Base-by-base conservation (phyloP, 2,113 vertebrate genomes). In the Chitala chitala region DNA sequence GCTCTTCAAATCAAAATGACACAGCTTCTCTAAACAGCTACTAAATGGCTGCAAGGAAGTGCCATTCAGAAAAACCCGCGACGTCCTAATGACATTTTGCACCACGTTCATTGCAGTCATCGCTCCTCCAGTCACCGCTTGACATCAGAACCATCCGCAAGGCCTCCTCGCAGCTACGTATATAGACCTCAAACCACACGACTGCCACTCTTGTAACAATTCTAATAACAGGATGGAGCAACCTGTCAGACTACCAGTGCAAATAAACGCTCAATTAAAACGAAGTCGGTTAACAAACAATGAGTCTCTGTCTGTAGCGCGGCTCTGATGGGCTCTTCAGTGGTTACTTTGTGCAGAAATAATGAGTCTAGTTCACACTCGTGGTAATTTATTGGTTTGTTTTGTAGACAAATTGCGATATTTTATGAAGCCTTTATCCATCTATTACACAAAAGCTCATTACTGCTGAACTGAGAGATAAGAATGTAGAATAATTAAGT, bases 401-500 rank as follows among this genome's bases (percentile, higher is more conserved):
- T 48, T 42, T 46, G 64, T 46, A 68, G 64, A 68, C 46, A 44
- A 68, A 46, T 68, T 48, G 26, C 64, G 26, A 46, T 68, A 15
- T 48, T 68, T 68, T 68, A 68, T 68, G 64, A 68, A 68, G 64
- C 64, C 42, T 46, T 68, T 68, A n/a, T 38, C 64, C 40, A 66
- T 66, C 44, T 46, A 36, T 46, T 22, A 68, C n/a, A n/a, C n/a
- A 68, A 68, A 68, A 12, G 42, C 64, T 68, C 64, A 68, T 68
- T 68, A 68, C 40, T 4, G 12, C 64, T 68, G 10, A 68, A 68
- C 2, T n/a, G 40, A 46, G 15, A 68, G 64, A 48, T 26, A 26
- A 26, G 46, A 68, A 68, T 46, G 59, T 38, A 63, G n/a, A 63
- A 68, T 68, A 68, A 68, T 68, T 48, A 68, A n/a, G 13, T 48